Percentiles rank a stretch among this genome's conserved stretches.
Conservation (phyloP, 2,113 vertebrate genomes). For the Onychorhynchus coronatus region DNA sequence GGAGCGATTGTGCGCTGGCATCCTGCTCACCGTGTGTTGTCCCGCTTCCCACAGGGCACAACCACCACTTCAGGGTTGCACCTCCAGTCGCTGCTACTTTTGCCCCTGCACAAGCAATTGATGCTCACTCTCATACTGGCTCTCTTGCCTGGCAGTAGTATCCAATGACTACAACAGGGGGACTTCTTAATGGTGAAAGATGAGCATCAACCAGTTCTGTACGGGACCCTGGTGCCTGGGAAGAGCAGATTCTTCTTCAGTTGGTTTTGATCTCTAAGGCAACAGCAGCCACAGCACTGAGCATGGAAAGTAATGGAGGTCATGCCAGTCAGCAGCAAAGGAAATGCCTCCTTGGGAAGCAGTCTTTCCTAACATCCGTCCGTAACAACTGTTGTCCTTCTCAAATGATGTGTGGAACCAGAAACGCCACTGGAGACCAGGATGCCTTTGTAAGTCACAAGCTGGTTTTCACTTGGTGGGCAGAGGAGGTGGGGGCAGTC, state of each 20-base stretch:
- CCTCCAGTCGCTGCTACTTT: background rate
- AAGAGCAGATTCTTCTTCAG: background rate
- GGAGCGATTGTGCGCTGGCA: accelerated
- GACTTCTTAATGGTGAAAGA: background rate
- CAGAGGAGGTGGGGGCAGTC: background rate
- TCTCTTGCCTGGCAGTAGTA: background rate
- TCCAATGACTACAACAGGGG: background rate
- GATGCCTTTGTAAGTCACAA: background rate
- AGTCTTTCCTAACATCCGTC: background rate
- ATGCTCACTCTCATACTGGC: background rate
- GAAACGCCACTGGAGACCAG: background rate
- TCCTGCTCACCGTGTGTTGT: accelerated
- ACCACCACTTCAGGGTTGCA: background rate
- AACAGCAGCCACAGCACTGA: background rate
- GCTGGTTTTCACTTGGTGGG: background rate
- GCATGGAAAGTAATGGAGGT: background rate
- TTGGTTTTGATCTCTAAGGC: background rate
- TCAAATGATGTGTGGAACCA: background rate
- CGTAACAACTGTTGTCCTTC: background rate
- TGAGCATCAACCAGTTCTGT: background rate
- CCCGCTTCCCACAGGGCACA: accelerated
- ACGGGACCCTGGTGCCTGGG: background rate
- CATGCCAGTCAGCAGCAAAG: background rate
- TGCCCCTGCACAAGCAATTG: background rate
- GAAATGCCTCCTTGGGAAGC: background rate